These are phyloP conservation scores for Cynopterus sphinx DNA, from an alignment of 2,797 vertebrate species.

Conservation along the genomic window DNA sequence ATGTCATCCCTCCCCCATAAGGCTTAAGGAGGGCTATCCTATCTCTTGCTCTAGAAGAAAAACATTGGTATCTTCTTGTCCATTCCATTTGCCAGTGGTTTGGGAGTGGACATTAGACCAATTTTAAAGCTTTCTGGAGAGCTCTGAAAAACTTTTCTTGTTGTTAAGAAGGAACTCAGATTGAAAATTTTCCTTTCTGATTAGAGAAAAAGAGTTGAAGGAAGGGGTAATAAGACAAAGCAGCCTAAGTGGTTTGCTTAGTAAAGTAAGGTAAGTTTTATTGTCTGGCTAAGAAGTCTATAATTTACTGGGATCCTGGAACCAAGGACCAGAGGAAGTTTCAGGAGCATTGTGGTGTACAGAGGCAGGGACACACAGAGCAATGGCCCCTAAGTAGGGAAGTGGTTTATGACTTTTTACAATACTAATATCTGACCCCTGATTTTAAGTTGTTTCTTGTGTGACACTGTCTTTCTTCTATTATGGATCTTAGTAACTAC, in stretches of 20 bases:
- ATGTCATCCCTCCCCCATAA: background rate
- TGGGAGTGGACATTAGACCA: background rate
- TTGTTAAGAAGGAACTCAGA: background rate
- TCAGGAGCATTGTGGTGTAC: too few species aligned
- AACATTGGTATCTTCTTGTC: background rate
- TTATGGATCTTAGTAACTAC: background rate
- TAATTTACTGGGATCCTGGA: background rate
- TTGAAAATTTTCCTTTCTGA: background rate
- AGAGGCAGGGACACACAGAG: background rate
- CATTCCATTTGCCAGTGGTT: background rate
- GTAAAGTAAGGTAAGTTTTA: background rate
- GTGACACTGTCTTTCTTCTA: background rate
- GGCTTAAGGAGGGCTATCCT: background rate
- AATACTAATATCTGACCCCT: background rate
- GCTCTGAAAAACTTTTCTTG: background rate
- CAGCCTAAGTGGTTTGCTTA: background rate
- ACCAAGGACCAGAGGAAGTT: background rate
- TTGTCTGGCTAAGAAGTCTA: background rate
- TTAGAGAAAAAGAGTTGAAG: background rate
- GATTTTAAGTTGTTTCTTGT: background rate
- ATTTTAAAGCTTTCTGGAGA: background rate
- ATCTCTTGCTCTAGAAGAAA: background rate
- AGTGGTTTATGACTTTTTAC: background rate
- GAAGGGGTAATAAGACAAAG: background rate
- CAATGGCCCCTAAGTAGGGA: background rate